Base-by-base conservation (phyloP, 2,888 invertebrate species). In the Latheticus oryzae region DNA sequence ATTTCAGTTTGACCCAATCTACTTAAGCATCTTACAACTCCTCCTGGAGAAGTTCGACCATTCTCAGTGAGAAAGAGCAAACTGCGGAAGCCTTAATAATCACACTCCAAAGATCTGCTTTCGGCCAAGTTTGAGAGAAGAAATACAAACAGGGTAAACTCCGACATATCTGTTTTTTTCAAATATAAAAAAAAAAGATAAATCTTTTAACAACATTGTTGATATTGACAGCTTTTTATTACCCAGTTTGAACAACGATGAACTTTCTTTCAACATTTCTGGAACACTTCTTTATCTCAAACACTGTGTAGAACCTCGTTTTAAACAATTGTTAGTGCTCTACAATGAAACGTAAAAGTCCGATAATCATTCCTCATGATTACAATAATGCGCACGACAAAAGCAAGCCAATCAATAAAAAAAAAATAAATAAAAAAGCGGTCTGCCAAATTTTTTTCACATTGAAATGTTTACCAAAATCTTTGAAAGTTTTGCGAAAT, bases 241-340 rank as follows among this genome's bases (percentile, higher is more conserved):
- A 79, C 79, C 78, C 78, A 70, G 78, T 75, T 68, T 77, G 76
- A 73, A 79, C 76, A 70, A 78, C 75, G 70, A 79, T 77, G 72
- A 77, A 78, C 68, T 76, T 76, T 68, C 71, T 73, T 64, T 70
- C 68, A 66, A 69, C 78, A 77, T 77, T 66, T 69, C 67, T 69
- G 58, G 67, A 68, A 59, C 75, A 74, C 71, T 75, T 76, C 69
- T 78, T 76, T 47, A 77, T 69, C 67, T 78, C 78, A 62, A 78
- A 78, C 62, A 78, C 77, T 67, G 77, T 77, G 73, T 77, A 78
- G 73, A 74, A 78, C 75, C 75, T 78, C 78, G 78, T 78, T 71
- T 75, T 76, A 66, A 58, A 48, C 32, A 55, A 37, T 53, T 42
- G 16, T 28, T 19, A 32, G 16, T 24, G 42, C 33, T 21, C 19